A percentile compares a stretch with the other conserved stretches of the same genome.
Conservation (phyloP, 2,113 vertebrate genomes). For the Prietella phreatophila region DNA sequence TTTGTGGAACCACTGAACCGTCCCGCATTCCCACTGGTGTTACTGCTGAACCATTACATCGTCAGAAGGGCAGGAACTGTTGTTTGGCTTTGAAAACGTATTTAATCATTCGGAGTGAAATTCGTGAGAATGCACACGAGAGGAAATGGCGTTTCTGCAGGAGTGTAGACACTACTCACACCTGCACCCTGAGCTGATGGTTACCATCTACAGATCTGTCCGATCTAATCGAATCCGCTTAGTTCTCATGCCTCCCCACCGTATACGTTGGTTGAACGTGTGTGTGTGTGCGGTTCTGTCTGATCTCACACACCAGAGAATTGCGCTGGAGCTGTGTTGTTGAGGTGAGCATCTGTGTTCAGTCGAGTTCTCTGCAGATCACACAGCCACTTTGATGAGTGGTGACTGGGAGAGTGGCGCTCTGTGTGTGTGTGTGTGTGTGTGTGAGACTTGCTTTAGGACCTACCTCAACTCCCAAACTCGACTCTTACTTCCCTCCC, state of each 20-base stretch:
- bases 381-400: conserved; percentile 43
- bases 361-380: conserved; percentile 28
- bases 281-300: conserved; percentile 12
- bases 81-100: background rate
- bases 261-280: background rate
- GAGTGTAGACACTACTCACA: background rate
- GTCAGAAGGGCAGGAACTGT: background rate
- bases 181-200: background rate
- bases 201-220: background rate
- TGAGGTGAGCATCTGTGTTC: background rate
- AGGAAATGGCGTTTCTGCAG: background rate
- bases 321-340: conserved; percentile 3
- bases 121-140: background rate
- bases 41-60: background rate
- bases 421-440: background rate
- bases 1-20: background rate
- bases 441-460: background rate
- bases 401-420: background rate
- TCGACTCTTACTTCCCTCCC: background rate
- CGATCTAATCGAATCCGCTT: background rate
- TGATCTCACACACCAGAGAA: conserved; percentile 25
- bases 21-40: background rate
- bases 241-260: background rate
- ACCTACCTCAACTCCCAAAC: background rate
- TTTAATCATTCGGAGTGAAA: background rate